Conservation (phyloP, 2,113 vertebrate species). For the Gambusia affinis region DNA sequence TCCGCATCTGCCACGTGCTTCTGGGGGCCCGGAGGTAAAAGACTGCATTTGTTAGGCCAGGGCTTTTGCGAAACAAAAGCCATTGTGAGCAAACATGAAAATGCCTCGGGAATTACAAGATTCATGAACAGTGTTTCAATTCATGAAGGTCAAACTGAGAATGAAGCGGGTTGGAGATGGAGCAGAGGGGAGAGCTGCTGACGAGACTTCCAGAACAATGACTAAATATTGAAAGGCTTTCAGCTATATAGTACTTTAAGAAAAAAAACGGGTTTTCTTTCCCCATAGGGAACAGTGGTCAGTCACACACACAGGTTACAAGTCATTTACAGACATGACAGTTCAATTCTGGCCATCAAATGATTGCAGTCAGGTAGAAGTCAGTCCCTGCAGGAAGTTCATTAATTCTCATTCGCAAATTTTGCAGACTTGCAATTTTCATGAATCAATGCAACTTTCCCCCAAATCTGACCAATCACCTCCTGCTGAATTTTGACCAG, state of each 20-base stretch:
- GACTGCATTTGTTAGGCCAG: conserved; percentile 33
- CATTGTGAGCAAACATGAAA: conserved; percentile 44
- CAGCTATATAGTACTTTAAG: not conserved
- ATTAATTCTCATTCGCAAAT: too few species aligned
- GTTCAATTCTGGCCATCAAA: too few species aligned
- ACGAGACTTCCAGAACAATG: not conserved
- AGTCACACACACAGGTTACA: too few species aligned
- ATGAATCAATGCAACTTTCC: too few species aligned
- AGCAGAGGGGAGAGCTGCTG: not conserved
- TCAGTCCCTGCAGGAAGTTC: too few species aligned
- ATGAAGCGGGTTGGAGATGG: not conserved
- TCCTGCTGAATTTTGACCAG: too few species aligned
- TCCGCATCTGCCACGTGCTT: conserved; percentile 12
- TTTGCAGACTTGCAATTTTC: too few species aligned
- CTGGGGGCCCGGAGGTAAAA: conserved; percentile 7
- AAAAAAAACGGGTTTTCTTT: not conserved
- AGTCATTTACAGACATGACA: too few species aligned
- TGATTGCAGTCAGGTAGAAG: too few species aligned
- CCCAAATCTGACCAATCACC: too few species aligned
- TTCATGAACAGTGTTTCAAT: conserved; percentile 51
- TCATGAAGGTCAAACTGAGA: conserved; percentile 12
- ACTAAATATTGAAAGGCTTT: not conserved
- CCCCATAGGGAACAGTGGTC: too few species aligned
- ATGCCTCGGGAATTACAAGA: conserved; percentile 49
- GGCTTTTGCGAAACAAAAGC: conserved; percentile 52